These are phyloP conservation scores for Belonocnema kinseyi DNA, from an alignment of 1,140 invertebrate species.

Conservation along the genomic window DNA sequence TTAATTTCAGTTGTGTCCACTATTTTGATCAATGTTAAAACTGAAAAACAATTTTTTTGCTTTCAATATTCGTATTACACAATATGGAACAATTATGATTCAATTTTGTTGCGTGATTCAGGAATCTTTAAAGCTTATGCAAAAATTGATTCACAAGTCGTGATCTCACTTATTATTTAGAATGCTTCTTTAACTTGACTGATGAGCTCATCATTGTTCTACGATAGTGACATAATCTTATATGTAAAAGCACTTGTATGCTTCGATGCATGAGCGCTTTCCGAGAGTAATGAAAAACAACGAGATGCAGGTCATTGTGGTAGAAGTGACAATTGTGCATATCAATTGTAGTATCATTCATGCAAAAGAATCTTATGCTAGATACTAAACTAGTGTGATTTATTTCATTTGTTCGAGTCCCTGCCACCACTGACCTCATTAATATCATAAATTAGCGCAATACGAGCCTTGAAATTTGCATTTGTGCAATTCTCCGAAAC, in stretches of 20 bases:
- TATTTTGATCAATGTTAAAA: too few species aligned
- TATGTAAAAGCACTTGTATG: conserved; percentile 20
- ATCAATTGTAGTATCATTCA: conserved; percentile 1
- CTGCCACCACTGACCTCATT: not conserved
- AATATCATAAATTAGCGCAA: not conserved
- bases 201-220: conserved; percentile 40
- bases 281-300: conserved; percentile 8
- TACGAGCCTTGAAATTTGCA: not conserved
- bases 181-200: conserved; percentile 17
- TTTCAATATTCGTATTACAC: too few species aligned
- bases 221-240: conserved; percentile 37
- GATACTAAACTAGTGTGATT: conserved; percentile 6
- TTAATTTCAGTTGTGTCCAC: too few species aligned
- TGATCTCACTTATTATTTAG: not conserved
- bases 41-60: too few species aligned
- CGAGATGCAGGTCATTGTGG: not conserved
- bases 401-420: not conserved
- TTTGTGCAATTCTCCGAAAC: not conserved
- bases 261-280: conserved; percentile 8
- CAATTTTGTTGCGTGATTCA: too few species aligned
- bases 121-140: not conserved
- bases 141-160: not conserved
- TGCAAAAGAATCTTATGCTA: not conserved
- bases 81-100: too few species aligned
- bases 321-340: conserved; percentile 12